Conservation (phyloP, 1,140 invertebrate species). For the roundworm (Caenorhabditis elegans) region DNA sequence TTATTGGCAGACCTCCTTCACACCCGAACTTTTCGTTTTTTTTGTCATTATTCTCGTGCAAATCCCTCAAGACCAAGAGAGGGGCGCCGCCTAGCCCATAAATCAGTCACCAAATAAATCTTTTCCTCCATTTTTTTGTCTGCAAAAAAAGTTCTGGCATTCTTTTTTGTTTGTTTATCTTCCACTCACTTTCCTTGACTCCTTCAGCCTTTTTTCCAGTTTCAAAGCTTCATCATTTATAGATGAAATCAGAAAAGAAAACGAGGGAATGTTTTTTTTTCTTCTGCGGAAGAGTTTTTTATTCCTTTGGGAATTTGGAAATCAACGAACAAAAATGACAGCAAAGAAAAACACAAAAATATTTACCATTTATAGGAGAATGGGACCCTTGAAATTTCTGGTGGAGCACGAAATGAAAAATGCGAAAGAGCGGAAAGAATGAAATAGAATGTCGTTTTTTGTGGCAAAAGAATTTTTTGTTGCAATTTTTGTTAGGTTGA, state of each 20-base stretch:
- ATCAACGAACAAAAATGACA: background rate
- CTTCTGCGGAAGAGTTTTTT: background rate
- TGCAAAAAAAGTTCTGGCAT: conserved; percentile 18
- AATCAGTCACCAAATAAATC: conserved; percentile 32
- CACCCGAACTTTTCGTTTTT: conserved; percentile 3
- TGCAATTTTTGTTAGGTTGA: background rate
- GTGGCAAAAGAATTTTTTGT: background rate
- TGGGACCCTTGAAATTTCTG: background rate
- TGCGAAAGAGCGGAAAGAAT: background rate
- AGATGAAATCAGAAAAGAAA: background rate
- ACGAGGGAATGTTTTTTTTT: background rate
- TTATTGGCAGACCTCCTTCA: background rate
- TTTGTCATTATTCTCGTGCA: background rate
- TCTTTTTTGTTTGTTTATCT: conserved; percentile 8
- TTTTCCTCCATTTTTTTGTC: background rate
- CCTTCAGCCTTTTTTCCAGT: background rate
- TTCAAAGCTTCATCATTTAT: conserved; percentile 15
- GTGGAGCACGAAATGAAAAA: background rate
- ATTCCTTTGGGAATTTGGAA: background rate
- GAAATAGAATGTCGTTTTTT: background rate
- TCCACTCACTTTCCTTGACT: background rate
- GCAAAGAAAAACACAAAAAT: conserved; percentile 3
- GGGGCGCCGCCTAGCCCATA: conserved; percentile 11
- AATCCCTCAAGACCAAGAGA: background rate
- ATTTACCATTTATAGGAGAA: background rate